A percentile compares a stretch with the other conserved stretches of the same genome.
Evolutionary conservation across 2,113 vertebrate genomes (phyloP).

Genomic region (Herpetotheres cachinnans): DNA sequence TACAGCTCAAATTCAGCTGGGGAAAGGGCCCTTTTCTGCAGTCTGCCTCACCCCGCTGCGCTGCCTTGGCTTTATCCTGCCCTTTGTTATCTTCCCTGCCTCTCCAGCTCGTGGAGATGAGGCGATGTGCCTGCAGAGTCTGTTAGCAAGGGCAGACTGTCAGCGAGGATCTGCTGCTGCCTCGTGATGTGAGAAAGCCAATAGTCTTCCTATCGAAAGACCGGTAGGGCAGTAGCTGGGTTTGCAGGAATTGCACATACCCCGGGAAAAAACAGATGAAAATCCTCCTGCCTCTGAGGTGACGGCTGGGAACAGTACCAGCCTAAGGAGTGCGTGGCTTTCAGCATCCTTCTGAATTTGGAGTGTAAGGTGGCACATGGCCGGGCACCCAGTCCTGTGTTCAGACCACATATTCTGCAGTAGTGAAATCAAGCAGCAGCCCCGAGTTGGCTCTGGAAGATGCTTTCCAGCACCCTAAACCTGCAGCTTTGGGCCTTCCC

Average conservation of each 20-base stretch:
- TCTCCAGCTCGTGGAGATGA: rapidly evolving
- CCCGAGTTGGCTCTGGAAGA: background rate
- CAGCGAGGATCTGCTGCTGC: background rate
- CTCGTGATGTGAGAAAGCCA: rapidly evolving
- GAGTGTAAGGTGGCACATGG: background rate
- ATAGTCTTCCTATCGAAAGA: rapidly evolving
- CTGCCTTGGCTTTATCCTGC: background rate
- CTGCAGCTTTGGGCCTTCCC: background rate
- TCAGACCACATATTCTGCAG: background rate
- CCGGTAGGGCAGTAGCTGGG: background rate
- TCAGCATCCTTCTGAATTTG: background rate
- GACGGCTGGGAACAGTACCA: background rate
- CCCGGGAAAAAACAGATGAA: background rate
- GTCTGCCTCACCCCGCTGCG: rapidly evolving
- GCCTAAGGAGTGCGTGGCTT: background rate
- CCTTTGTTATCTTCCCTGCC: background rate
- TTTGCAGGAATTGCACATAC: background rate
- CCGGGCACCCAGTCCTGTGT: background rate
- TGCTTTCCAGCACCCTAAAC: background rate
- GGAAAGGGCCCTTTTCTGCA: background rate
- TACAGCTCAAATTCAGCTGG: background rate
- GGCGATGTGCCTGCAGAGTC: background rate
- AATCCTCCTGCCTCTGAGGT: background rate
- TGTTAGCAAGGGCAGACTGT: background rate
- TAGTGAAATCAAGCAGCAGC: background rate